These are phyloP conservation scores for Allophyes oxyacanthae DNA, from an alignment of 2,888 invertebrate species.

Conservation along the genomic window DNA sequence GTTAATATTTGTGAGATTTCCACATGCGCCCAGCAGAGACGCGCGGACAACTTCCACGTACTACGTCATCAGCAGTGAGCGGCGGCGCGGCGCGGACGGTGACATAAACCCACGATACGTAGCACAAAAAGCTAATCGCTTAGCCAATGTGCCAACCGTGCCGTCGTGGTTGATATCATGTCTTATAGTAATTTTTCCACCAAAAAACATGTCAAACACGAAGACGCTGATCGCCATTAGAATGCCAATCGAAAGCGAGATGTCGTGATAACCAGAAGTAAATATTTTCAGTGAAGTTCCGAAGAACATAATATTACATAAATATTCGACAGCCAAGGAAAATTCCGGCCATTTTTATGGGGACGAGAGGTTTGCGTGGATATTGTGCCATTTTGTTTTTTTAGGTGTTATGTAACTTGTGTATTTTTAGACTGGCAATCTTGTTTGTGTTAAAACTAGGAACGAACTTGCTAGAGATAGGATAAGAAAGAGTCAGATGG, in stretches of 20 bases:
- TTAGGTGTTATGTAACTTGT: neutral
- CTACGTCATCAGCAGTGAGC: too few relatives aligned
- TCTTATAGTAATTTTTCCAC: conserved; percentile 16
- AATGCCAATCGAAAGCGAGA: conserved; percentile 28
- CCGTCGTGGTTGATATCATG: too few relatives aligned
- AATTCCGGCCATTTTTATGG: conserved; percentile 2
- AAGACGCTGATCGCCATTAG: conserved; percentile 13
- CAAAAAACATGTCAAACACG: conserved; percentile 25
- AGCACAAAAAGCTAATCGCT: too few relatives aligned
- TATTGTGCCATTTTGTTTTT: conserved; percentile 1
- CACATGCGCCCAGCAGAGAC: too few relatives aligned
- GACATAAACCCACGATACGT: too few relatives aligned
- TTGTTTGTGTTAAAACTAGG: too few relatives aligned
- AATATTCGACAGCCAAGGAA: conserved; percentile 20
- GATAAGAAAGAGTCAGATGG: too few relatives aligned
- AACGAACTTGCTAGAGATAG: too few relatives aligned
- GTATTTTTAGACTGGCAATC: neutral
- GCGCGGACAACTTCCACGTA: too few relatives aligned
- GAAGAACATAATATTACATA: conserved; percentile 10
- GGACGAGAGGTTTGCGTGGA: neutral
- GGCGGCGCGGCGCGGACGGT: too few relatives aligned
- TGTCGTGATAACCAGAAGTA: conserved; percentile 45
- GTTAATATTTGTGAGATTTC: too few relatives aligned
- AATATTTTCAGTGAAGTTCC: conserved; percentile 29
- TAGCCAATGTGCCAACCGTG: too few relatives aligned